These are phyloP conservation scores for Drosophila tsacasi DNA, from an alignment of 1,140 invertebrate genomes.

Conservation along the genomic window DNA sequence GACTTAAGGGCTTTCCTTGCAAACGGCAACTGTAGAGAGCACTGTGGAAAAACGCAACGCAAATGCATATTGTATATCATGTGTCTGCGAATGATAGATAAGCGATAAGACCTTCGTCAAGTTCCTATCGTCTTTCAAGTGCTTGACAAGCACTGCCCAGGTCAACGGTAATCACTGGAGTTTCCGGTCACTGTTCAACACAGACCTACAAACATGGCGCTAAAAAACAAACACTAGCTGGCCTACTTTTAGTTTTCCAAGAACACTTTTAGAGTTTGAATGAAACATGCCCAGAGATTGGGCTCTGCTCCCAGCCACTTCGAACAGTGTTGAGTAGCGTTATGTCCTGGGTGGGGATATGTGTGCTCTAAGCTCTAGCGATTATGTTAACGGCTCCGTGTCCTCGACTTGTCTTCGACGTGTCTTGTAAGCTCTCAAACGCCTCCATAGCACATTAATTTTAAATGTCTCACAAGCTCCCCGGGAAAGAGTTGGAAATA, in stretches of 20 bases:
- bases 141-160: conserved; percentile 52
- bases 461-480: conserved; percentile 57
- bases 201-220: not conserved
- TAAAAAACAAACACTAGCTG: not conserved
- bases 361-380: conserved; percentile 11
- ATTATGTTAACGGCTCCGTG: conserved; percentile 46
- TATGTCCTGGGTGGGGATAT: conserved; percentile 2
- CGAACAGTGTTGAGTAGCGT: conserved; percentile 32
- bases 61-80: conserved; percentile 33
- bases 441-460: conserved; percentile 61
- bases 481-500: conserved; percentile 9
- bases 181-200: conserved; percentile 14
- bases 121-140: conserved; percentile 43
- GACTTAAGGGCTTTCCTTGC: not conserved
- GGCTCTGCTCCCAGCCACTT: not conserved
- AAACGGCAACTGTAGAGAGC: not conserved
- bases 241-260: not conserved
- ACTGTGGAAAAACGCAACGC: conserved; percentile 14
- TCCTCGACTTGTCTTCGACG: conserved; percentile 46
- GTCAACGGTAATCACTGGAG: not conserved
- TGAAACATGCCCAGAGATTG: not conserved
- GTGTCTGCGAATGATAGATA: conserved; percentile 26
- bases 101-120: conserved; percentile 23
- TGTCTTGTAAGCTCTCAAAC: conserved; percentile 51
- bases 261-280: not conserved